phyloP scores from a whole-genome alignment of 2,113 vertebrate species.

The Dendrocopos noguchii region DNA sequence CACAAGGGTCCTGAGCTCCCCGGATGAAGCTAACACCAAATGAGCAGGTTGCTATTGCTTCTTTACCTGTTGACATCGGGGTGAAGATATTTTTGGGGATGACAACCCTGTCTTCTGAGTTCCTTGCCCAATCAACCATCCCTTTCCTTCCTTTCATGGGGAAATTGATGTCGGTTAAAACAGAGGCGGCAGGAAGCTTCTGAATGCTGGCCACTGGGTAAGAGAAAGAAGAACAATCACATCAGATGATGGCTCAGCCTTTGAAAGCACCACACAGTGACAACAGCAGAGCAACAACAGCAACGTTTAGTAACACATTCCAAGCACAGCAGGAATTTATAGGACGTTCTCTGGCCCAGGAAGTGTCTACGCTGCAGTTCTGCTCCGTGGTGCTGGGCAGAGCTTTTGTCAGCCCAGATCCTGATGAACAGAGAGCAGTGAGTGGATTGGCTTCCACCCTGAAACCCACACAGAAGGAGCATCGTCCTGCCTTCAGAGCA shows the following conservation, averaged over 20 bases:
- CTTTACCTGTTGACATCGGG: conserved; percentile 92
- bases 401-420: conserved; percentile 1
- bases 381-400: not conserved
- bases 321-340: conserved; percentile 16
- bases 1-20: not conserved
- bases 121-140: conserved; percentile 99
- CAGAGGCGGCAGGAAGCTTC: conserved; percentile 95
- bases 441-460: not conserved
- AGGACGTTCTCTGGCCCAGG: not conserved
- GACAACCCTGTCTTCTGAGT: conserved; percentile 97
- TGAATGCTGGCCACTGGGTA: conserved; percentile 95
- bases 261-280: not conserved
- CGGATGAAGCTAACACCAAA: not conserved
- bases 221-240: conserved; percentile 37
- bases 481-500: conserved; percentile 5
- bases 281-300: not conserved
- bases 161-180: conserved; percentile 98
- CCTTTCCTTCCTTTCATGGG: conserved; percentile 99
- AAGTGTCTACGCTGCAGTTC: not conserved
- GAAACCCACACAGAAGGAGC: conserved; percentile 32
- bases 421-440: conserved; percentile 23
- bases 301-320: not conserved
- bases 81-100: conserved; percentile 97
- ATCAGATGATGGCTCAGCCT: not conserved
- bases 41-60: not conserved